Percentiles rank a stretch among this genome's conserved stretches.
Conservation (phyloP, 1,140 invertebrate species). For the Euglossa dilemma region DNA sequence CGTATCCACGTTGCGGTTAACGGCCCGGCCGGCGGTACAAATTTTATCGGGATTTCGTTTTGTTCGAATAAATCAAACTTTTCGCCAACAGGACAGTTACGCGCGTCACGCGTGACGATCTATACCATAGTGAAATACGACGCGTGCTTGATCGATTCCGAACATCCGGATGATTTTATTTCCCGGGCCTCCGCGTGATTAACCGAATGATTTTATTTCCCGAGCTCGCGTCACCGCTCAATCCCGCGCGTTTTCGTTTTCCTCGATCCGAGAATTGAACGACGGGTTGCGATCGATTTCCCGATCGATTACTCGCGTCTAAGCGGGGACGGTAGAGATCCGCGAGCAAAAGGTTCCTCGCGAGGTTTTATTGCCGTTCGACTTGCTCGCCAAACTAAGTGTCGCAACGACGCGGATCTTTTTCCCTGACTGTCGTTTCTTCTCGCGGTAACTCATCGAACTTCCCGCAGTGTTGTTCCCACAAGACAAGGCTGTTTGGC, state of each 20-base stretch:
- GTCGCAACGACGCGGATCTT: constrained; percentile 35
- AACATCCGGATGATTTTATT: constrained; percentile 36
- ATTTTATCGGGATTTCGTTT: constrained; percentile 4
- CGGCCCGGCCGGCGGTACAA: background rate
- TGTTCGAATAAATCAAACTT: constrained; percentile 14
- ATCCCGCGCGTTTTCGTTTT: too few relatives aligned
- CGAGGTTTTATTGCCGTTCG: constrained; percentile 23
- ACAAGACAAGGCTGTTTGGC: background rate
- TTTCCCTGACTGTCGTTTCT: constrained; percentile 21
- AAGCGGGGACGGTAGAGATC: too few relatives aligned
- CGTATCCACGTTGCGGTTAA: background rate
- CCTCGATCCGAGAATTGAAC: too few relatives aligned
- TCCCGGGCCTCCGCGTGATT: constrained; percentile 17
- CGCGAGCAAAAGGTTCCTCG: too few relatives aligned
- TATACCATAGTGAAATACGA: constrained; percentile 60
- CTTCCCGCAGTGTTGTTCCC: constrained; percentile 37
- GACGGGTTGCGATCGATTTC: too few relatives aligned
- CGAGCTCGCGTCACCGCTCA: too few relatives aligned
- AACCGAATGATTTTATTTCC: background rate
- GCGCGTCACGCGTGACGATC: constrained; percentile 41
- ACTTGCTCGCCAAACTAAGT: background rate
- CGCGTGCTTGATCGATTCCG: constrained; percentile 47
- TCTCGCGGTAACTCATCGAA: constrained; percentile 39
- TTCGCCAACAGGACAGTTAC: constrained; percentile 2
- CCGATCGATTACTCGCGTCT: too few relatives aligned